Evolutionary conservation across 2,797 vertebrate species (phyloP).

Genomic region (Neoniphon sammara): DNA sequence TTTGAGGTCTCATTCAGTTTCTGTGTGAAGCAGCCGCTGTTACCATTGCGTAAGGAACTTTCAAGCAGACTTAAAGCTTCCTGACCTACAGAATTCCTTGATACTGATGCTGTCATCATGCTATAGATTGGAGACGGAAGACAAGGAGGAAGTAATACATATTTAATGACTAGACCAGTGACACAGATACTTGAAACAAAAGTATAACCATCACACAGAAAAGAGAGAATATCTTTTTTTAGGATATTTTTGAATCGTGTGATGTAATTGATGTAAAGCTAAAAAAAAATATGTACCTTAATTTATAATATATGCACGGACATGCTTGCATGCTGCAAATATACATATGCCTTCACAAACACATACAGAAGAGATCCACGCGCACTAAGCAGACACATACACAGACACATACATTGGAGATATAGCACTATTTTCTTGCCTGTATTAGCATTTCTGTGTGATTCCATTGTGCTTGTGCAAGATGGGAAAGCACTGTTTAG

Average conservation of each 20-base stretch:
- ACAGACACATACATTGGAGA: background rate
- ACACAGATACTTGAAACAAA: constrained; percentile 45
- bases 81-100: constrained; percentile 58
- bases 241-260: background rate
- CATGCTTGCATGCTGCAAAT: background rate
- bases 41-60: constrained; percentile 28
- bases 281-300: background rate
- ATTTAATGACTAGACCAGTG: constrained; percentile 63
- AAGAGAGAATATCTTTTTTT: constrained; percentile 19
- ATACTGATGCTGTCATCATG: constrained; percentile 59
- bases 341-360: background rate
- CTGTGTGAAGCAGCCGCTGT: constrained; percentile 19
- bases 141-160: constrained; percentile 63
- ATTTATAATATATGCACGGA: background rate
- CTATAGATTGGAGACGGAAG: constrained; percentile 57
- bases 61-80: constrained; percentile 56
- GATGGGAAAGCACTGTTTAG: background rate
- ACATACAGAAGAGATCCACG: background rate
- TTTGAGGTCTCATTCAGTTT: constrained; percentile 42
- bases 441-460: background rate
- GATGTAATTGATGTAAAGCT: background rate
- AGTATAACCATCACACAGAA: constrained; percentile 14
- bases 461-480: background rate
- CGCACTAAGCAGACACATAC: background rate
- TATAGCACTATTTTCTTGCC: background rate